Evolutionary conservation across 1,140 invertebrate species (phyloP), one percentile per base, ranked within the genome.

Genomic region (Luehdorfia chinensis): DNA sequence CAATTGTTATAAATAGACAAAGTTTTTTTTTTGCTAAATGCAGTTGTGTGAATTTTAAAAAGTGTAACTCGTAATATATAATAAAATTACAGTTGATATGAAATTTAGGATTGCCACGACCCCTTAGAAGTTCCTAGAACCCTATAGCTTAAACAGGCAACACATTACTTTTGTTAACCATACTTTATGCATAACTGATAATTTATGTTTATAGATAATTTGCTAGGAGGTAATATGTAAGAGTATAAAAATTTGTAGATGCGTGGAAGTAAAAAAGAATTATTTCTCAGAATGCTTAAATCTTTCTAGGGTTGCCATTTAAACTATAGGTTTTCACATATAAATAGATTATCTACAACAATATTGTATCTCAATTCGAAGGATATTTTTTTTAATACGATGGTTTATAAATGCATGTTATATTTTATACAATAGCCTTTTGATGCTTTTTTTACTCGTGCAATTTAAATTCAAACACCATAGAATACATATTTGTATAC

Each of bases 1-100:
- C 27, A 30, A 21, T 21, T 21, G 19, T 21, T 30, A n/a, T n/a
- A n/a, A n/a, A n/a, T n/a, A 30, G 8, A 8, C 27, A 11, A 31
- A 3, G 2, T n/a, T n/a, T n/a, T n/a, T n/a, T n/a, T 2, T 31
- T 31, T 9, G 13, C 23, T 12, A 2, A 8, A 41, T 41, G 37
- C 21, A 41, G 9, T 41, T 34, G 3, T n/a, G 7, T 34, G 18
- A 6, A n/a, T 41, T 28, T 9, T 15, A 41, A 28, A 41, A 28
- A 25, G 37, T 41, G 23, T 11, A 41, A 28, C 8, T 23, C 21
- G 7, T 18, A 14, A n/a, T 9, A 16, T 12, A 27, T 41, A 41
- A 28, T 28, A 41, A 39, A 39, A 41, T 41, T 41, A 41, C 37
- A 39, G 14, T 28, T 41, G 37, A 41, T 41, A 41, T 41, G 37